A percentile compares a stretch with the other conserved stretches of the same genome.
Conservation (phyloP, 2,888 invertebrate species). For the Drosophila seclusa region DNA sequence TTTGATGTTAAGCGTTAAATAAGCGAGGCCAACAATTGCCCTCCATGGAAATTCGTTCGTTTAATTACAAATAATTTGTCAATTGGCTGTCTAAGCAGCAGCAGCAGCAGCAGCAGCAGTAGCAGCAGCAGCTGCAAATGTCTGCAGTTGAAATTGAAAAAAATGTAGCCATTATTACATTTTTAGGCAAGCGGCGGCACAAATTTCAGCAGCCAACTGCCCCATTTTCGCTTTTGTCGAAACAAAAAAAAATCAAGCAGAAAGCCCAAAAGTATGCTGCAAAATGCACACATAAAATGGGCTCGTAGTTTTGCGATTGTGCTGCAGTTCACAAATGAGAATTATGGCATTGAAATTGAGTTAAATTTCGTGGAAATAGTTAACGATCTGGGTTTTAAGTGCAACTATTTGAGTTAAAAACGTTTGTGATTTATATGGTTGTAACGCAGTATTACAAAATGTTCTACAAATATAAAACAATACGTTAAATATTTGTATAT, state of each 20-base stretch:
- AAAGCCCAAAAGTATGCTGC: neutral
- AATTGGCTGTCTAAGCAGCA: slow-evolving; percentile 46
- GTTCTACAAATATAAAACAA: neutral
- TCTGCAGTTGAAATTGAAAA: neutral
- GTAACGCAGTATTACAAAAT: neutral
- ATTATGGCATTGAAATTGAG: neutral
- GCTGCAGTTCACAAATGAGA: neutral
- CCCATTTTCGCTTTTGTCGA: neutral
- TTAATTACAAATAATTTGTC: slow-evolving; percentile 62
- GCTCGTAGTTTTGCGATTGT: neutral
- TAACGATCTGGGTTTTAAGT: neutral
- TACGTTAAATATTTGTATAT: neutral
- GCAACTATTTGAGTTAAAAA: neutral
- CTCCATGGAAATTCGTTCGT: slow-evolving; percentile 35
- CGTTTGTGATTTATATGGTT: neutral
- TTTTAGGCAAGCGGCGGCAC: neutral
- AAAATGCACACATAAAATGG: neutral
- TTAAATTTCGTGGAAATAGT: neutral
- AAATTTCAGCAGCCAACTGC: neutral
- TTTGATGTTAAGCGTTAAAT: slow-evolving; percentile 1
- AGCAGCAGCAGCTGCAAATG: neutral
- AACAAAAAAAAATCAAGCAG: neutral
- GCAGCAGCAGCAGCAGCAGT: neutral
- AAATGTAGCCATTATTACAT: neutral
- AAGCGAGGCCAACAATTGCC: slow-evolving; percentile 5